Percentiles rank a stretch among this genome's conserved stretches.
Evolutionary conservation across 1,140 invertebrate species (phyloP).

Genomic region (Zaprionus davidi): DNA sequence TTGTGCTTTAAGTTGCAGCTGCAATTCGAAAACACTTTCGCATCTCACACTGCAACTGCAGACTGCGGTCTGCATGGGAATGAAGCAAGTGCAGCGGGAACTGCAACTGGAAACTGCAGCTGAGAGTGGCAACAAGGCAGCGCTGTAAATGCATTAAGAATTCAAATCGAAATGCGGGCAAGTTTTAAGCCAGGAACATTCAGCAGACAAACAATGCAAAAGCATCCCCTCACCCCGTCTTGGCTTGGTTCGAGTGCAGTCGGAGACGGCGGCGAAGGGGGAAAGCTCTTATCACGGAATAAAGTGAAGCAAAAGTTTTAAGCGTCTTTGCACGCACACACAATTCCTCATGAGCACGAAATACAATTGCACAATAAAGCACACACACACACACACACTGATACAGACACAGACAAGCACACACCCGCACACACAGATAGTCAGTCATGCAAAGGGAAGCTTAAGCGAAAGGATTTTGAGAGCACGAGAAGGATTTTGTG

Average conservation of each 20-base stretch:
- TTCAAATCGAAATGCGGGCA: constrained; percentile 53
- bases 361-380: constrained; percentile 81
- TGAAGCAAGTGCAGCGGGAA: background rate
- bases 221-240: constrained; percentile 34
- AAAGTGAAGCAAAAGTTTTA: constrained; percentile 72
- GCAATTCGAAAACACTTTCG: constrained; percentile 3
- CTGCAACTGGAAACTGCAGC: background rate
- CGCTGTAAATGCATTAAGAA: constrained; percentile 48
- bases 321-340: constrained; percentile 79
- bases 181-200: constrained; percentile 66
- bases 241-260: constrained; percentile 56
- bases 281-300: constrained; percentile 68
- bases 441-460: constrained; percentile 57
- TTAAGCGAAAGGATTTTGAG: constrained; percentile 73
- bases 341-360: constrained; percentile 80
- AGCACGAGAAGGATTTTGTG: constrained; percentile 45
- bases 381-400: constrained; percentile 35
- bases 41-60: background rate
- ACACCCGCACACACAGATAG: constrained; percentile 16
- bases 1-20: constrained; percentile 12
- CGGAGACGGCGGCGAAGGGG: background rate
- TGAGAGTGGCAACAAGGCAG: background rate
- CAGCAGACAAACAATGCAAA: constrained; percentile 57
- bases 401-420: constrained; percentile 21
- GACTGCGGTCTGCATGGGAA: background rate